Evolutionary conservation across 2,888 invertebrate genomes (phyloP), one percentile per base, ranked within the genome.

Genomic region (Cryptosula pallasiana): DNA sequence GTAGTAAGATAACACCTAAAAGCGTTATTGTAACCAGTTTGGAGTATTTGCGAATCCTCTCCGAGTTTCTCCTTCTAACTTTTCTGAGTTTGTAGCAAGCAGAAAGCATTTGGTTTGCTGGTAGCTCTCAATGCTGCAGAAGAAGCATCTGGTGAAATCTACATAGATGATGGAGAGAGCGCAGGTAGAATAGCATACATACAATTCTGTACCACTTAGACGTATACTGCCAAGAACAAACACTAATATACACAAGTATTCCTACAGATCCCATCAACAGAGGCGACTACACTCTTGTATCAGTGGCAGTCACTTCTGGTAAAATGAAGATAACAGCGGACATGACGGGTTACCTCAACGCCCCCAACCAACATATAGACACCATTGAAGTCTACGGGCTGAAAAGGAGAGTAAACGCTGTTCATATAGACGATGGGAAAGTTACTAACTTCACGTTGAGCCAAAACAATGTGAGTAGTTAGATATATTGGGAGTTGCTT

Each of bases 51-150:
- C n/a, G n/a, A n/a, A n/a, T n/a, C n/a, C n/a, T n/a, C n/a, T n/a
- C n/a, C n/a, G n/a, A n/a, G n/a, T n/a, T n/a, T n/a, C n/a, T n/a
- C n/a, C n/a, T n/a, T n/a, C n/a, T n/a, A n/a, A n/a, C n/a, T n/a
- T n/a, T n/a, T n/a, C n/a, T 45, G 9, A 45, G 5, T 35, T 72
- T 74, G n/a, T 75, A 86, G 85, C 2, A 88, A 92, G 70, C 86
- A 87, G 76, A 88, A 74, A 16, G 71, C 74, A 5, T 72, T 75
- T 71, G 75, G 76, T 20, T 25, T 76, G 20, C 55, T 76, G 9
- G 73, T 76, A 13, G 76, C 75, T 1, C 69, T 76, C 20, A 73
- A 73, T 34, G 69, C 72, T 20, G 27, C 16, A 9, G 71, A 71
- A 5, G 45, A 77, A 34, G 77, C 76, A 3, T 23, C 25, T 13